phyloP scores from a whole-genome alignment of 2,888 invertebrate genomes.

The Spilosoma lubricipeda region DNA sequence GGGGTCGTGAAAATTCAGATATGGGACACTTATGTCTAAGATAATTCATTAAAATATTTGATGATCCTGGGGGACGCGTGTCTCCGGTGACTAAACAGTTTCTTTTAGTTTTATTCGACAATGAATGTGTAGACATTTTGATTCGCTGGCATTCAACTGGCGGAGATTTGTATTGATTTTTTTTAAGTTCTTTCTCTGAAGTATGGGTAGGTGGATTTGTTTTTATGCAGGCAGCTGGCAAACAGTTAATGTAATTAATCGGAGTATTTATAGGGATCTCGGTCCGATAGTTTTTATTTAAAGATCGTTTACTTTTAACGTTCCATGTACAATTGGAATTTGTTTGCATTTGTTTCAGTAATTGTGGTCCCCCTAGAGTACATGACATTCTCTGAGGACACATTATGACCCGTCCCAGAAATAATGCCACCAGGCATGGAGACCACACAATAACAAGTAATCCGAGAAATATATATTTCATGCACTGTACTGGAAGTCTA shows the following conservation, averaged over 20 bases:
- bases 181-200: not conserved
- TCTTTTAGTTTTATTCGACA: not conserved
- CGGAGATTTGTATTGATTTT: not conserved
- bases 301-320: not conserved
- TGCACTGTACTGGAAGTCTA: slow-evolving; percentile 18
- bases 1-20: not conserved
- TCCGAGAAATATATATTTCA: slow-evolving; percentile 52
- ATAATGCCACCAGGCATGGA: slow-evolving; percentile 60
- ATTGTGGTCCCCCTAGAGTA: slow-evolving; percentile 10
- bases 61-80: not conserved
- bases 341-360: not conserved
- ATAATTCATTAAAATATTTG: slow-evolving; percentile 5
- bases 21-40: not conserved
- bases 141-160: not conserved
- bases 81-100: not conserved
- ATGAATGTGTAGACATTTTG: not conserved
- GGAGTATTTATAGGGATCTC: not conserved
- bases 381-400: slow-evolving; percentile 52
- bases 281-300: not conserved
- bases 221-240: not conserved
- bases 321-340: not conserved
- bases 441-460: slow-evolving; percentile 60
- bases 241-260: not conserved
- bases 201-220: not conserved
- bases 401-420: slow-evolving; percentile 56